Evolutionary conservation across 1,140 invertebrate species (phyloP).

Genomic region (Lasioglossum baleicum): DNA sequence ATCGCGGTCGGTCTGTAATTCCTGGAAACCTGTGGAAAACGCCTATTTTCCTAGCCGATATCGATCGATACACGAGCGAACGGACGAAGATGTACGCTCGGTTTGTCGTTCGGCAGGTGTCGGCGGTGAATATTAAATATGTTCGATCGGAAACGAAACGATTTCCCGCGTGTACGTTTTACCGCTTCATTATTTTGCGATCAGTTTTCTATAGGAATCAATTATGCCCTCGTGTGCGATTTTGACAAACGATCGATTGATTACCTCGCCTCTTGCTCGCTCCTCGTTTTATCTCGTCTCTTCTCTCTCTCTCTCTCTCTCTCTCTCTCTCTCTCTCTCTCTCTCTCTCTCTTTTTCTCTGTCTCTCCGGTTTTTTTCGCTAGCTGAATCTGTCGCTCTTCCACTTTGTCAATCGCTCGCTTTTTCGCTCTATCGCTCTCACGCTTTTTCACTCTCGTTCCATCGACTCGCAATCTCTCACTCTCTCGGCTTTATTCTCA

Average conservation of each 20-base stretch:
- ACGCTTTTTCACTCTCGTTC: too few species aligned
- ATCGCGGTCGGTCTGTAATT: background rate
- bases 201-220: slow-evolving; percentile 40
- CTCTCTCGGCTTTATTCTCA: too few species aligned
- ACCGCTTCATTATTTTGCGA: slow-evolving; percentile 23
- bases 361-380: too few species aligned
- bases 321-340: background rate
- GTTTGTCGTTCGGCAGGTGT: too few species aligned
- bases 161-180: background rate
- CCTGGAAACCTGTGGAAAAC: background rate
- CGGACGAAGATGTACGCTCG: too few species aligned
- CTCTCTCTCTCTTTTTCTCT: too few species aligned
- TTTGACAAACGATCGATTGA: slow-evolving; percentile 55
- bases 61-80: background rate
- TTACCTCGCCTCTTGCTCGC: slow-evolving; percentile 8
- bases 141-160: slow-evolving; percentile 3
- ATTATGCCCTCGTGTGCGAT: slow-evolving; percentile 10
- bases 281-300: background rate
- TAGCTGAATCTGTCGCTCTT: too few species aligned
- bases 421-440: too few species aligned
- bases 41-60: background rate
- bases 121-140: background rate
- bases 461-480: too few species aligned
- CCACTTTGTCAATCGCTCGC: too few species aligned
- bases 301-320: too few species aligned